Percentiles rank a stretch among this genome's conserved stretches.
These are phyloP conservation scores for Ctenodactylus gundi DNA, from an alignment of 2,113 vertebrate species.

Conservation along the genomic window DNA sequence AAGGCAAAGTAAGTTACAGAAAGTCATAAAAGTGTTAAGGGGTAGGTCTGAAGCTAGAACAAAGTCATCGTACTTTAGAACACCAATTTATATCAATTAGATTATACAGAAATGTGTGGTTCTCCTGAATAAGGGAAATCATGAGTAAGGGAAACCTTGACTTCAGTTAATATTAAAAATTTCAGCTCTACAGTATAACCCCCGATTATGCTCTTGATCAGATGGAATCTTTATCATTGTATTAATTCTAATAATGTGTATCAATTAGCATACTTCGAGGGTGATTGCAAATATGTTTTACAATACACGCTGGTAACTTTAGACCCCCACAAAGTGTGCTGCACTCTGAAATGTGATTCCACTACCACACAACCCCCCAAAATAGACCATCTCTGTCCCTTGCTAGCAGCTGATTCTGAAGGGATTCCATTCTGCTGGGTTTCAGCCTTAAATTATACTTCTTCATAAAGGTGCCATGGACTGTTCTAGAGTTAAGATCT, in stretches of 20 bases:
- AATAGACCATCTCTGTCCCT: not conserved
- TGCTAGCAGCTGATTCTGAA: not conserved
- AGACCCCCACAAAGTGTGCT: not conserved
- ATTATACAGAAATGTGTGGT: not conserved
- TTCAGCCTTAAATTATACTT: not conserved
- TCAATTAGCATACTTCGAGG: not conserved
- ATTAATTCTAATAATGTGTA: not conserved
- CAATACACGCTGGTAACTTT: not conserved
- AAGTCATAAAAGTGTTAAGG: not conserved
- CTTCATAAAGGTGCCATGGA: not conserved
- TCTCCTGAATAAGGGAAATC: not conserved
- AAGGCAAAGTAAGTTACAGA: not conserved
- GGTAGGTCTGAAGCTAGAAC: not conserved
- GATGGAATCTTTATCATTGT: not conserved
- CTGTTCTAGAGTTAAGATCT: not conserved
- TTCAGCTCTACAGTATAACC: not conserved
- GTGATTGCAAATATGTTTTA: not conserved
- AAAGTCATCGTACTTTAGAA: not conserved
- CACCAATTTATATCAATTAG: not conserved
- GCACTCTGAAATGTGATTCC: not conserved
- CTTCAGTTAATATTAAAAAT: not conserved
- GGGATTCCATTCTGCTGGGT: not conserved
- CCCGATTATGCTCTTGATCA: not conserved
- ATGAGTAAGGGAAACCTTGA: not conserved
- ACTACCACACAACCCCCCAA: not conserved